Percentiles rank a stretch among this genome's conserved stretches.
Evolutionary conservation across 30 jellyfish, hydroid and myxozoan species (phyloP).

Genomic region (Aurelia aurita complex sp. Pacific): DNA sequence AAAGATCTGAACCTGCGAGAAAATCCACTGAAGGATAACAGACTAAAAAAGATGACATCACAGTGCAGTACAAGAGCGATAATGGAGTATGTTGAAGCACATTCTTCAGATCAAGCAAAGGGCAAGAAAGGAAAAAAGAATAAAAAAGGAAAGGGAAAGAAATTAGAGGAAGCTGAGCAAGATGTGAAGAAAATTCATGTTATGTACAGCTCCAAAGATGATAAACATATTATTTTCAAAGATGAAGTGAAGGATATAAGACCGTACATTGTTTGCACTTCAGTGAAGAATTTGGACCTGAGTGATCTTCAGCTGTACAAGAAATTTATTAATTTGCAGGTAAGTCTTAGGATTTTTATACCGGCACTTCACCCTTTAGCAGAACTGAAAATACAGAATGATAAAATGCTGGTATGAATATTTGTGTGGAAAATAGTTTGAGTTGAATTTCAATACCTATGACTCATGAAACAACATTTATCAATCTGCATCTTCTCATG

Average conservation of each 20-base stretch:
- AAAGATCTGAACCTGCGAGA: slow-evolving; percentile 68
- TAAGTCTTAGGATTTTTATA: background rate
- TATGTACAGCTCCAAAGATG: slow-evolving; percentile 43
- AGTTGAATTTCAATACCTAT: too few relatives aligned
- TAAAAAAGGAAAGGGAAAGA: slow-evolving; percentile 27
- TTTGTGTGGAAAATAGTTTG: too few relatives aligned
- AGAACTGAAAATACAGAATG: too few relatives aligned
- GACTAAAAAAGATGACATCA: slow-evolving; percentile 82
- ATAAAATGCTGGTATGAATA: too few relatives aligned
- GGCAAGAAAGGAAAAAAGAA: slow-evolving; percentile 74
- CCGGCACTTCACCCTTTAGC: too few relatives aligned
- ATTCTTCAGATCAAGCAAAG: slow-evolving; percentile 50
- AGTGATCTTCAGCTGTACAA: slow-evolving; percentile 65
- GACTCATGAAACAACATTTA: too few relatives aligned
- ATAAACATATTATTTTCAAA: slow-evolving; percentile 30
- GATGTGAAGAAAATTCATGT: slow-evolving; percentile 42
- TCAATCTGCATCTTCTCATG: too few relatives aligned
- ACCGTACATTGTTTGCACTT: slow-evolving; percentile 69
- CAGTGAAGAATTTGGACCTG: slow-evolving; percentile 70
- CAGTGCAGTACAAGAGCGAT: slow-evolving; percentile 89
- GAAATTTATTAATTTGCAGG: slow-evolving; percentile 73
- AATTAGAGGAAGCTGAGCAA: slow-evolving; percentile 28
- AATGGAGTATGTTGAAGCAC: slow-evolving; percentile 65
- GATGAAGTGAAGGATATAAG: slow-evolving; percentile 72
- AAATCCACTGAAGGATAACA: slow-evolving; percentile 87